Percentiles rank a stretch among this genome's conserved stretches.
These are phyloP conservation scores for Meganola albula DNA, from an alignment of 2,888 invertebrate genomes.

Conservation along the genomic window DNA sequence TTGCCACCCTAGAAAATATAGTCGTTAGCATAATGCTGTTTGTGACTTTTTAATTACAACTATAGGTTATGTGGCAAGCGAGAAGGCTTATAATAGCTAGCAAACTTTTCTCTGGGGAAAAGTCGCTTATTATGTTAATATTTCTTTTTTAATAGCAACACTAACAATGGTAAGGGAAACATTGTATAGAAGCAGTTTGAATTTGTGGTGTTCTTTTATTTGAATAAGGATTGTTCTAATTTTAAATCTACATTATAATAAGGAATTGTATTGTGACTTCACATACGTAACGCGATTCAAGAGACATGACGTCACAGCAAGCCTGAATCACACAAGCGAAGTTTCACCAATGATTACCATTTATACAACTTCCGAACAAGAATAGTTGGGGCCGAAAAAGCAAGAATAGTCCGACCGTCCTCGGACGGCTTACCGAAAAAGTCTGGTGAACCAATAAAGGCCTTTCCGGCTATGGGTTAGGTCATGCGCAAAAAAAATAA, in stretches of 20 bases:
- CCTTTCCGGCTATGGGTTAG: no score
- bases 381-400: no score
- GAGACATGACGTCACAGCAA: no score
- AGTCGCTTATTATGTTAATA: constrained; percentile 21
- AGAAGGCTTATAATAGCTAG: constrained; percentile 25
- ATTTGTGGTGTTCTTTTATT: constrained; percentile 20
- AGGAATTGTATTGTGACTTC: no score
- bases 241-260: constrained; percentile 16
- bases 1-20: constrained; percentile 29
- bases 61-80: constrained; percentile 30
- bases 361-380: no score
- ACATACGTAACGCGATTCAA: no score
- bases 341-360: no score
- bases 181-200: constrained; percentile 14
- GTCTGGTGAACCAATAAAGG: no score
- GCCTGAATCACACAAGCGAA: no score
- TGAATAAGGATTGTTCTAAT: constrained; percentile 19
- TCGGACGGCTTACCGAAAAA: no score
- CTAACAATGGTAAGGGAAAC: constrained; percentile 20
- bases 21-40: constrained; percentile 40
- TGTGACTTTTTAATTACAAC: constrained; percentile 40
- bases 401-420: no score
- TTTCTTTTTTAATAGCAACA: constrained; percentile 25
- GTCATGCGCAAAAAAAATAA: no score
- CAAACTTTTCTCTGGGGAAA: constrained; percentile 24